These are phyloP conservation scores for Phortica variegata DNA, from an alignment of 1,140 invertebrate species.

Conservation along the genomic window DNA sequence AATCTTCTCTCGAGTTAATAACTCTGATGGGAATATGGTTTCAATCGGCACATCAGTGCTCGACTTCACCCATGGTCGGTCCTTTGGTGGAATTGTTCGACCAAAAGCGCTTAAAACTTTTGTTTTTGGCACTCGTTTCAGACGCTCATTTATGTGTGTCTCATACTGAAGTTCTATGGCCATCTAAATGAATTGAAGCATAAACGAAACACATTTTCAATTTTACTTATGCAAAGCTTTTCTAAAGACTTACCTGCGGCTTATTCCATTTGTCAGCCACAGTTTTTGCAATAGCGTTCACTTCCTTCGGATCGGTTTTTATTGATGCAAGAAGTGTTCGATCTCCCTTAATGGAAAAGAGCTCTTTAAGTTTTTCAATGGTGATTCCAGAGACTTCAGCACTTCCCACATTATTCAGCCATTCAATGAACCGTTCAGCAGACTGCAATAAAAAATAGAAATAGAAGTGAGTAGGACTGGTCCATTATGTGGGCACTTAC, in stretches of 20 bases:
- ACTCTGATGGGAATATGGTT: slow-evolving; percentile 43
- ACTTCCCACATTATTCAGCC: slow-evolving; percentile 45
- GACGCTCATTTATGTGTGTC: slow-evolving; percentile 39
- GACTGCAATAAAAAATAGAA: slow-evolving; percentile 21
- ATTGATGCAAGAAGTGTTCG: slow-evolving; percentile 44
- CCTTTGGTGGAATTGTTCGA: slow-evolving; percentile 39
- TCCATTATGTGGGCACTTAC: slow-evolving; percentile 15
- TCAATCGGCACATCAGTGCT: slow-evolving; percentile 31
- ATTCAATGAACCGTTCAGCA: slow-evolving; percentile 47
- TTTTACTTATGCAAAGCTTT: not conserved
- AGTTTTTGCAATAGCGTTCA: slow-evolving; percentile 48
- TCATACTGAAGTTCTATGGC: slow-evolving; percentile 51
- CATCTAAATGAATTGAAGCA: slow-evolving; percentile 24
- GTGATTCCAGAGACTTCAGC: slow-evolving; percentile 37
- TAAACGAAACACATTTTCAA: not conserved
- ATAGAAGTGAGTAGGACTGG: not conserved
- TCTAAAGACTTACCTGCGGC: slow-evolving; percentile 31
- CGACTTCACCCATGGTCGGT: slow-evolving; percentile 40
- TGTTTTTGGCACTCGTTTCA: slow-evolving; percentile 22
- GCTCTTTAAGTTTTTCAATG: slow-evolving; percentile 42
- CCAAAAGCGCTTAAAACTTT: slow-evolving; percentile 45
- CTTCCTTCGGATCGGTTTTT: slow-evolving; percentile 50
- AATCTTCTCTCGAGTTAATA: slow-evolving; percentile 41
- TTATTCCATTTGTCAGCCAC: slow-evolving; percentile 53
- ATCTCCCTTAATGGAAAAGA: slow-evolving; percentile 51